Evolutionary conservation across 2,797 vertebrate species (phyloP), one percentile per base, ranked within the genome.

Genomic region (Poecilia velifera): DNA sequence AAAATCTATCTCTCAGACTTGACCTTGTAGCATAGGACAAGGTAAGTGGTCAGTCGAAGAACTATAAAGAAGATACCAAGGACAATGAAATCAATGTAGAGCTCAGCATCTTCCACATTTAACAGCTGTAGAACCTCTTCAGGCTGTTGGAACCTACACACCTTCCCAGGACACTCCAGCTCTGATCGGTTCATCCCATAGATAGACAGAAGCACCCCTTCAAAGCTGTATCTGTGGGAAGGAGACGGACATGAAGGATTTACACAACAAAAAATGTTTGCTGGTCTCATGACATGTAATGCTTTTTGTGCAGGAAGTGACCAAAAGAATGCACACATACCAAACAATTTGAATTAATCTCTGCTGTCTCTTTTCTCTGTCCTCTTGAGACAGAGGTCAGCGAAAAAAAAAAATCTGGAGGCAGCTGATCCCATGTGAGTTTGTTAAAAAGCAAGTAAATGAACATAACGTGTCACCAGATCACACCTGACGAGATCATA

Each of bases 161-260:
- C 95, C 0, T 94, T 92, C n/a, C 92, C 94, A 0, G 95, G 95
- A 91, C 98, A 99, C 82, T 96, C 96, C 90, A 99, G 91, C 82
- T 97, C 95, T 6, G 96, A 96, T 0, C 98, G 97, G 85, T 98
- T 98, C 98, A 99, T 97, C 74, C 98, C 97, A 0, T 99, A 99
- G 92, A 99, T 98, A 72, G 97, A 98, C 79, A 99, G 95, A 86
- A 99, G 97, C 84, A 98, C 96, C 0, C 98, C 98, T 89, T 99
- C 98, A 14, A 99, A 99, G 87, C 98, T 97, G 0, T 99, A 99
- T 93, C 98, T 99, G 87, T 20, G 7, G 6, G 31, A 70, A 20
- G 78, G 46, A 73, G 1, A 10, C 16, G 53, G 51, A 57, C 57
- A 12, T 3, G 49, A 31, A 62, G 25, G 20, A 62, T n/a, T 45